These are phyloP conservation scores for Diorhabda elongata DNA, from an alignment of 1,140 invertebrate genomes.

Conservation along the genomic window DNA sequence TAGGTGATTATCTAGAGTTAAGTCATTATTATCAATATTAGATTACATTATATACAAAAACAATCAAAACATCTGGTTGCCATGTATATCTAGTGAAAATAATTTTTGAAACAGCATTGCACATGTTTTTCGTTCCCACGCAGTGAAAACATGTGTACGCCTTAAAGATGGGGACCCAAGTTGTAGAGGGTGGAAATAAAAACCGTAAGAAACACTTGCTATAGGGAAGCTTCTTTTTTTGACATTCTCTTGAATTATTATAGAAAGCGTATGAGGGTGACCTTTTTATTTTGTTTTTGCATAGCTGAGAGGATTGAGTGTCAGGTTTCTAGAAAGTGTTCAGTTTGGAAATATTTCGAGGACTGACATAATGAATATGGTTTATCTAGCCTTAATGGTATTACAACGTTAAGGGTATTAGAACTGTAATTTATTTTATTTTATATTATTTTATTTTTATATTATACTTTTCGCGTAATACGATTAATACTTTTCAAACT, in stretches of 20 bases:
- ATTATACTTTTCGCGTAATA: no score
- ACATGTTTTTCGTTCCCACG: constrained; percentile 1
- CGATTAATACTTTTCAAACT: no score
- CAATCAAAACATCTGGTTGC: neutral
- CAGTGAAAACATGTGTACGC: neutral
- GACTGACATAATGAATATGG: no score
- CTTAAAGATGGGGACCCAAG: neutral
- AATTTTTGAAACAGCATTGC: neutral
- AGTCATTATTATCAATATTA: neutral
- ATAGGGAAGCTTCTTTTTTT: neutral
- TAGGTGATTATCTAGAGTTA: neutral
- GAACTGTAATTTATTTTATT: no score
- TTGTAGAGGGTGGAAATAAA: neutral
- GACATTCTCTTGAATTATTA: neutral
- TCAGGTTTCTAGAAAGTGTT: neutral
- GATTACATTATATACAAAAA: neutral
- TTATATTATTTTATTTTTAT: no score
- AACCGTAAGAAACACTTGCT: neutral
- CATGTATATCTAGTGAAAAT: neutral
- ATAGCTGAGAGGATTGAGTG: neutral
- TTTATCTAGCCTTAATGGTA: no score
- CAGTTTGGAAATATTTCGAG: neutral
- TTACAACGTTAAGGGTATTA: no score
- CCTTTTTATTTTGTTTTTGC: neutral
- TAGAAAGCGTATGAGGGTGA: neutral